Conservation (phyloP, 2,888 invertebrate genomes). For the Himalopsyche tibetana region DNA sequence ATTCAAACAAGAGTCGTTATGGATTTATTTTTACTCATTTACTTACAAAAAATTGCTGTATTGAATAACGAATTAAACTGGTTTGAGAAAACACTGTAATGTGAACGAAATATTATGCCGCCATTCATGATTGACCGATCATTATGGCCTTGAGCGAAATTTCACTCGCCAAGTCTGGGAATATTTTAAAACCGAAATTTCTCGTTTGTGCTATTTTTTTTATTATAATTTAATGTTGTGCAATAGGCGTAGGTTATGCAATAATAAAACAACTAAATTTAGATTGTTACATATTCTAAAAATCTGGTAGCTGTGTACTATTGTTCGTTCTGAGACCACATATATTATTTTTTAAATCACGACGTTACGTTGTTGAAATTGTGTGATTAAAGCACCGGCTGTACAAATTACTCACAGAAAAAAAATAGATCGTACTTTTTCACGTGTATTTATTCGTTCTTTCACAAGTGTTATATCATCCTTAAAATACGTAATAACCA, state of each 20-base stretch:
- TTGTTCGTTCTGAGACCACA: not conserved
- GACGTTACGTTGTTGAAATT: not conserved
- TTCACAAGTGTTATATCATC: too few relatives aligned
- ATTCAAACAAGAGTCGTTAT: too few relatives aligned
- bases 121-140: constrained; percentile 5
- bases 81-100: too few relatives aligned
- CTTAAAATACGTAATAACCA: too few relatives aligned
- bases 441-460: not conserved
- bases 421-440: not conserved
- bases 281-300: constrained; percentile 21
- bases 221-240: not conserved
- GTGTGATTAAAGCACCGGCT: not conserved
- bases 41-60: too few relatives aligned
- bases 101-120: not conserved
- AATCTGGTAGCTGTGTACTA: not conserved
- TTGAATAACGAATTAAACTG: too few relatives aligned
- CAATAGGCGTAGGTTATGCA: not conserved
- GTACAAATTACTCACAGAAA: not conserved
- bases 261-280: not conserved
- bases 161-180: constrained; percentile 10
- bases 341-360: not conserved
- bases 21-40: too few relatives aligned
- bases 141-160: constrained; percentile 40
- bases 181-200: constrained; percentile 37
- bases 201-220: not conserved